Evolutionary conservation across 2,888 invertebrate genomes (phyloP).

Genomic region (Chrysodeixis includens): DNA sequence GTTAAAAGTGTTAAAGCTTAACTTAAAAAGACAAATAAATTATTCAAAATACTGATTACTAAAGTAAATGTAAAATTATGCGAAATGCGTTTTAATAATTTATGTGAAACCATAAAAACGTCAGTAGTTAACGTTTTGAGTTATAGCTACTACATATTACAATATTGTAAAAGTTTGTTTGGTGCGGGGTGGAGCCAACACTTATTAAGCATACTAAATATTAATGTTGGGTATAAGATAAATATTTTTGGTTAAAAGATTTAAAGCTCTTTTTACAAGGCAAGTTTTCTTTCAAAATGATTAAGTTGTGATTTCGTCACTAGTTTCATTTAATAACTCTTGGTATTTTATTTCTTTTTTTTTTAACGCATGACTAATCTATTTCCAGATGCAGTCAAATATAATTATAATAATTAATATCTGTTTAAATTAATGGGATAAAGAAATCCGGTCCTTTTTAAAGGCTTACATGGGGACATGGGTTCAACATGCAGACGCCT

Average conservation of each 20-base stretch:
- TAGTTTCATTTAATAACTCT: no score
- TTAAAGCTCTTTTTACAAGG: slow-evolving; percentile 23
- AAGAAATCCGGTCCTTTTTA: no score
- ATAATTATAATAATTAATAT: no score
- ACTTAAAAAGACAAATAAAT: slow-evolving; percentile 49
- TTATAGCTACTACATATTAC: slow-evolving; percentile 27
- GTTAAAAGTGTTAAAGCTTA: slow-evolving; percentile 43
- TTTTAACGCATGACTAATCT: no score
- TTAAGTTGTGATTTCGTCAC: no score
- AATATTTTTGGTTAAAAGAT: slow-evolving; percentile 15
- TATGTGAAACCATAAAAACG: slow-evolving; percentile 44
- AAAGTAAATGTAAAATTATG: slow-evolving; percentile 57
- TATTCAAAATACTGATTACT: slow-evolving; percentile 58
- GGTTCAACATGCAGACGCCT: no score
- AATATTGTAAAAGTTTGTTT: slow-evolving; percentile 19
- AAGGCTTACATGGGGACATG: no score
- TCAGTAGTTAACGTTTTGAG: slow-evolving; percentile 33
- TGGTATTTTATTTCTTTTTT: no score
- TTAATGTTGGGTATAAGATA: slow-evolving; percentile 18
- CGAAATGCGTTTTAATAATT: slow-evolving; percentile 43
- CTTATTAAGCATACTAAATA: slow-evolving; percentile 7
- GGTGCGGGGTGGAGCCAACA: slow-evolving; percentile 32
- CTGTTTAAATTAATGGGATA: no score
- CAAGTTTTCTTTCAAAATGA: no score
- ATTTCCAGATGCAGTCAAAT: no score